A percentile compares a stretch with the other conserved stretches of the same genome.
These are phyloP conservation scores for Tenthredo scrophulariae DNA, from an alignment of 2,888 invertebrate species.

Conservation along the genomic window DNA sequence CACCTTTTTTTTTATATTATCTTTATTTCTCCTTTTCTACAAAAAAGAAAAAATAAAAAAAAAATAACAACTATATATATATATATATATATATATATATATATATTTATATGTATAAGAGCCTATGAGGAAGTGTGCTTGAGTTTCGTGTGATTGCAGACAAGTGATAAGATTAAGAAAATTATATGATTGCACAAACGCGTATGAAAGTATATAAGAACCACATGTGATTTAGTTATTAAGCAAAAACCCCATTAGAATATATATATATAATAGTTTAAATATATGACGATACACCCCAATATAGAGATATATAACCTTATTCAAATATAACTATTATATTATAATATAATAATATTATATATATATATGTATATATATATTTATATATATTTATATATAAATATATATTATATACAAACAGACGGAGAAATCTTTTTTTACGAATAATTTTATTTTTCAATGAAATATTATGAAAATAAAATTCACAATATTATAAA, in stretches of 20 bases:
- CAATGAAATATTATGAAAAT: constrained; percentile 75
- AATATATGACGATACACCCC: constrained; percentile 54
- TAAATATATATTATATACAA: constrained; percentile 70
- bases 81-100: not conserved
- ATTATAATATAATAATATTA: constrained; percentile 59
- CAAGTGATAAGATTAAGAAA: constrained; percentile 49
- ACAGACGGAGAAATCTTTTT: constrained; percentile 76
- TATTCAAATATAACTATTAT: constrained; percentile 62
- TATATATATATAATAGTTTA: constrained; percentile 20
- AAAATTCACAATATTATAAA: constrained; percentile 72
- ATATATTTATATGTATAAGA: not conserved
- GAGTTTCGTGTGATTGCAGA: constrained; percentile 46
- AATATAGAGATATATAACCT: constrained; percentile 67
- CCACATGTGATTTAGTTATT: constrained; percentile 77
- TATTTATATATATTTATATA: constrained; percentile 63
- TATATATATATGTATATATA: constrained; percentile 60
- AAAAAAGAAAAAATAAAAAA: constrained; percentile 2
- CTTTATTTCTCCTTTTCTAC: not conserved
- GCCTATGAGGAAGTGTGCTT: constrained; percentile 44
- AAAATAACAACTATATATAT: not conserved
- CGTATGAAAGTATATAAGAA: constrained; percentile 72
- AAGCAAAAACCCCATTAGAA: constrained; percentile 72
- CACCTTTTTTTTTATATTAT: not conserved
- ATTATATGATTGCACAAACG: constrained; percentile 69
- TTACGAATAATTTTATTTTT: constrained; percentile 78